A percentile compares a stretch with the other conserved stretches of the same genome.
These are phyloP conservation scores for Bilobella aurantiaca DNA, from an alignment of 1,140 invertebrate genomes.

Conservation along the genomic window DNA sequence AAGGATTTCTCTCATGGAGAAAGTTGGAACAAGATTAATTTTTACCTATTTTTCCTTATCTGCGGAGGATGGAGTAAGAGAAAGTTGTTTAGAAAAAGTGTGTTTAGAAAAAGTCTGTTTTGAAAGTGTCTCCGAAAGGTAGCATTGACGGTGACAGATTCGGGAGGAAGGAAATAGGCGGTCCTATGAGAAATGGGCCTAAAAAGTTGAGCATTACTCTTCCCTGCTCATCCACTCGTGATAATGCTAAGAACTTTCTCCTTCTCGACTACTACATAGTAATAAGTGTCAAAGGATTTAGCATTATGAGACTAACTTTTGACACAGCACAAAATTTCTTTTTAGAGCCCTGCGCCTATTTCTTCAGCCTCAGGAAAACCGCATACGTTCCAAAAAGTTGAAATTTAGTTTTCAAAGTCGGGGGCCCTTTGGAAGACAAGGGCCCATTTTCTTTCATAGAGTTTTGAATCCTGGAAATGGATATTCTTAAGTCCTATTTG, in stretches of 20 bases:
- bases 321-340: neutral
- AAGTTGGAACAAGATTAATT: too few species aligned
- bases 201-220: neutral
- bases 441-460: neutral
- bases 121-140: neutral
- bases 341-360: too few species aligned
- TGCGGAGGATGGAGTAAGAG: too few species aligned
- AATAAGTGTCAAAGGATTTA: neutral
- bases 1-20: too few species aligned
- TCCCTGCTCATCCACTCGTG: neutral
- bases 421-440: neutral
- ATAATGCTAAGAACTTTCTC: neutral
- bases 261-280: neutral
- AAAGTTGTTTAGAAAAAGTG: too few species aligned
- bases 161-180: neutral
- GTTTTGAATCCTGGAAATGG: neutral
- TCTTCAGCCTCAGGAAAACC: too few species aligned
- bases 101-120: too few species aligned
- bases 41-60: too few species aligned
- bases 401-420: neutral
- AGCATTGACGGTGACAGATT: neutral
- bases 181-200: neutral
- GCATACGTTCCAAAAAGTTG: neutral
- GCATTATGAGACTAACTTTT: neutral
- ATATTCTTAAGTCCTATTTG: too few species aligned